Evolutionary conservation across 2,797 vertebrate species (phyloP).

Genomic region (Pseudomugil gertrudae): DNA sequence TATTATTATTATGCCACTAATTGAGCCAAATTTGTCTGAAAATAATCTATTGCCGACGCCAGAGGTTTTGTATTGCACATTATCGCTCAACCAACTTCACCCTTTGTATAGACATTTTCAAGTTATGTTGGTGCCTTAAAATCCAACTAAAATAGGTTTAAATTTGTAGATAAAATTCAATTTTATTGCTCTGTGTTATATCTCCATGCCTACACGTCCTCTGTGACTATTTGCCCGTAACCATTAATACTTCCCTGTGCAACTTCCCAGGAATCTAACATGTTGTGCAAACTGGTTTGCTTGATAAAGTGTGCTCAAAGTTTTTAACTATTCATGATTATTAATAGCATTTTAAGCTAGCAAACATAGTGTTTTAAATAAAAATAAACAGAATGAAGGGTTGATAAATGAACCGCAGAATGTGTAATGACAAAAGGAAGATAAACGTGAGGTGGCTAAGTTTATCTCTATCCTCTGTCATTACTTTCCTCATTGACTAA

Average conservation of each 20-base stretch:
- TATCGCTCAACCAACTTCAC: background rate
- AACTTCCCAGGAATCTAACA: background rate
- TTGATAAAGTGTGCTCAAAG: background rate
- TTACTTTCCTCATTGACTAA: constrained; percentile 17
- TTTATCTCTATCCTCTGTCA: constrained; percentile 9
- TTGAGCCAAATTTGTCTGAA: background rate
- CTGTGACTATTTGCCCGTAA: too few species aligned
- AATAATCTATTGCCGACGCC: background rate
- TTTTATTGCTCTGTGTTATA: background rate
- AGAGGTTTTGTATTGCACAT: background rate
- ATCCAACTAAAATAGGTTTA: background rate
- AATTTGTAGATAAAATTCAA: background rate
- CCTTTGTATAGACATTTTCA: background rate
- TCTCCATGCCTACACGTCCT: too few species aligned
- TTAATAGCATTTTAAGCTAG: background rate
- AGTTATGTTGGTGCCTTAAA: background rate
- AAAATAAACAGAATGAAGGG: background rate
- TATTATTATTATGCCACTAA: background rate
- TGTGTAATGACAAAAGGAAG: background rate
- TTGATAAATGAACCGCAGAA: background rate
- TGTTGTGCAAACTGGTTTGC: background rate
- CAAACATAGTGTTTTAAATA: background rate
- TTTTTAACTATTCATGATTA: background rate
- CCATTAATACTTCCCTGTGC: background rate
- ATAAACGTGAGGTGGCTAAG: background rate